phyloP scores from a whole-genome alignment of 2,888 invertebrate species.

The Scelioninae gen. 1 region DNA sequence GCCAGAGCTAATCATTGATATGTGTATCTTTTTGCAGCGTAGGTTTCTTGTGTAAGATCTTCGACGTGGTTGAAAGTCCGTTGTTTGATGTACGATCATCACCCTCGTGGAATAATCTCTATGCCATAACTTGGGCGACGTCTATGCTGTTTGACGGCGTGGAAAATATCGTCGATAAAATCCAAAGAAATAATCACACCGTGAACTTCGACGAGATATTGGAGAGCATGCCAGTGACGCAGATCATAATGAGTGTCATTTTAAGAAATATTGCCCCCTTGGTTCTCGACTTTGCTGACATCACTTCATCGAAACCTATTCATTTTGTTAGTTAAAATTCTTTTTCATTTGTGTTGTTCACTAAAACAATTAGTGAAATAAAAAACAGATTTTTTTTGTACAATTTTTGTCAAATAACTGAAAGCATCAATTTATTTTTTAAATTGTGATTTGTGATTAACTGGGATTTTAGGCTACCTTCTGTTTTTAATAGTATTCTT shows the following conservation, averaged over 20 bases:
- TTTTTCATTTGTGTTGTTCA: not conserved
- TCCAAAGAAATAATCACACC: constrained; percentile 72
- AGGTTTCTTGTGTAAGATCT: constrained; percentile 79
- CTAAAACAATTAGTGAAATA: not conserved
- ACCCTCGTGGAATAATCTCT: constrained; percentile 74
- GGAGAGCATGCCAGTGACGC: constrained; percentile 77
- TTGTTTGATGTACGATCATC: constrained; percentile 75
- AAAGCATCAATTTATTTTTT: too few relatives aligned
- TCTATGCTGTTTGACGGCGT: constrained; percentile 75
- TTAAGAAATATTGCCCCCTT: constrained; percentile 76
- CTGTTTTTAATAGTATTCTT: too few relatives aligned
- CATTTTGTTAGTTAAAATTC: constrained; percentile 73
- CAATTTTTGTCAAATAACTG: too few relatives aligned
- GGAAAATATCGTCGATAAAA: constrained; percentile 76
- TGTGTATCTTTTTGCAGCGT: constrained; percentile 76
- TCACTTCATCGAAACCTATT: constrained; percentile 74
- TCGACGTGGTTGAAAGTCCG: constrained; percentile 77
- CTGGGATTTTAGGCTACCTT: not conserved
- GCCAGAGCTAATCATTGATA: constrained; percentile 38
- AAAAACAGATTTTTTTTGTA: too few relatives aligned
- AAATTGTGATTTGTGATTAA: too few relatives aligned
- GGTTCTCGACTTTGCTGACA: constrained; percentile 76
- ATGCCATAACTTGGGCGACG: constrained; percentile 77
- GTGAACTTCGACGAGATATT: constrained; percentile 71
- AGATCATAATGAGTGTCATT: constrained; percentile 73